Percentiles rank a stretch among this genome's conserved stretches.
Conservation (phyloP, 2,888 invertebrate species). For the Hyposoter didymator region DNA sequence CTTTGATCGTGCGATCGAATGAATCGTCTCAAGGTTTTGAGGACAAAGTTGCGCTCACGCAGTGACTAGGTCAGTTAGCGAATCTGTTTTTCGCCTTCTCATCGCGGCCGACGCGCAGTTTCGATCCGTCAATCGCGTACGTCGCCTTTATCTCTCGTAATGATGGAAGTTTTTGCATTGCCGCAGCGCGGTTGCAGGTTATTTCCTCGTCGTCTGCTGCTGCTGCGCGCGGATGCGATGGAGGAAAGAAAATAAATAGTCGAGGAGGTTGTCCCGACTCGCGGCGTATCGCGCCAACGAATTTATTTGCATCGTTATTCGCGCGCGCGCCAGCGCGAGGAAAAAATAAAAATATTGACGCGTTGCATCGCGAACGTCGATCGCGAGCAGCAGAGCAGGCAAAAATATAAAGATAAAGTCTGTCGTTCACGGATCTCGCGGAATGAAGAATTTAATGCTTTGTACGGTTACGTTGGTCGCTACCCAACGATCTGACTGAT, state of each 20-base stretch:
- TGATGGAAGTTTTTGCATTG: not conserved
- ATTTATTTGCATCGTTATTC: conserved; percentile 6
- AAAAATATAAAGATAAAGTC: conserved; percentile 3
- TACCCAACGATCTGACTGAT: conserved; percentile 3
- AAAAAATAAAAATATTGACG: conserved; percentile 19
- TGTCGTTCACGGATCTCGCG: not conserved
- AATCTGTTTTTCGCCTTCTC: not conserved
- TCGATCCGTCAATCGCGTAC: not conserved
- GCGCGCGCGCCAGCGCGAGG: not conserved
- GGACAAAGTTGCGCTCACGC: not conserved
- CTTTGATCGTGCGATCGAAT: not conserved
- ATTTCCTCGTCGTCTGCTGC: not conserved
- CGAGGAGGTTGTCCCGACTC: not conserved
- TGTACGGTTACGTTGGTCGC: not conserved
- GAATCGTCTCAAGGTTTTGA: not conserved
- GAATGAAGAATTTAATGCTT: not conserved
- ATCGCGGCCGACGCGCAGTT: too few species aligned
- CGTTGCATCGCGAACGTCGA: not conserved
- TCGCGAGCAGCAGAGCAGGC: not conserved
- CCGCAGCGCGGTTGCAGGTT: not conserved
- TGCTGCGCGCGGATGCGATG: not conserved
- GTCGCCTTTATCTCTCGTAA: not conserved
- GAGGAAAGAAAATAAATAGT: not conserved
- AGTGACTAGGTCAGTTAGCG: conserved; percentile 61
- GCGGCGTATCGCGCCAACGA: not conserved